Base-by-base conservation (phyloP, 2,888 invertebrate genomes). In the Lithophane ornitopus region DNA sequence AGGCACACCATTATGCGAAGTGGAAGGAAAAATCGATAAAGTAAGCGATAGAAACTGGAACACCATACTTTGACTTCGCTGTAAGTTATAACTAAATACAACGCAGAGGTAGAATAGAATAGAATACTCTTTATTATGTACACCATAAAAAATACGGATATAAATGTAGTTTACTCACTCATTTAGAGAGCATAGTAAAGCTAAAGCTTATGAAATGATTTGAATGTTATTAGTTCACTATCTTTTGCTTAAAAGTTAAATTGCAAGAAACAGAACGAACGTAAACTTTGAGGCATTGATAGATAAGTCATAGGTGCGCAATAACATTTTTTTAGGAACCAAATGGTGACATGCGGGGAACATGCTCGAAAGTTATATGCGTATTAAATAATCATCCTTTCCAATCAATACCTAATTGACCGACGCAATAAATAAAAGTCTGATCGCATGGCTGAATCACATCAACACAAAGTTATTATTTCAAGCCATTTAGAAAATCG, bases 21-120 rank as follows among this genome's bases (percentile, higher is more conserved):
- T 76, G 68, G 79, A 71, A 76, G 75, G 82, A 80, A 87, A 87
- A 87, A 87, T 87, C 87, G 81, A 88, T 88, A 86, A 82, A 78
- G 77, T 77, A 76, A 81, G 76, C 81, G 73, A 71, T 67, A 65
- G 80, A 88, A 88, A 88, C 74, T 86, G 70, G 84, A 81, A 83
- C 87, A 84, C 85, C 75, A 75, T 78, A 76, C 49, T 71, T 74
- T 70, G 65, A 62, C 78, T 59, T 74, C 52, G 66, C 28, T 82
- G 65, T 82, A 66, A 70, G 65, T 62, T 80, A 59, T 81, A 44
- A 41, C 34, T n/a, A 26, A 58, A 59, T 74, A 56, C 16, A 41
- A 19, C 34, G 44, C 34, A 28, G 22, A 22, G 3, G 22, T 39
- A 44, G 7, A 12, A 34, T 34, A 34, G 34, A 34, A 34, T 34